Evolutionary conservation across 2,113 vertebrate genomes (phyloP).

Genomic region (Chloebia gouldiae): DNA sequence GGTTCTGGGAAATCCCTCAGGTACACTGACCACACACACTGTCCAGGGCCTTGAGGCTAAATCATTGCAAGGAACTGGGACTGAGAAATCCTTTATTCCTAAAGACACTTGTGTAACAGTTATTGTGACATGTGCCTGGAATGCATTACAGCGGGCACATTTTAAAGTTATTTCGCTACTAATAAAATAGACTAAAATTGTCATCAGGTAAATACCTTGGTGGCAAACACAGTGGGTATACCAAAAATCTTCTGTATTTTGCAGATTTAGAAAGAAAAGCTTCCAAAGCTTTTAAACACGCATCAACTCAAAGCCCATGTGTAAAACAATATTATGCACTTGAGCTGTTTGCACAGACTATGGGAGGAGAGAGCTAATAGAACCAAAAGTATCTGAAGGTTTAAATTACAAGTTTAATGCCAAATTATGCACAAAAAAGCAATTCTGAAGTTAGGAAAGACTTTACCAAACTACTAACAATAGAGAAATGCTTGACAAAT

Average conservation of each 20-base stretch:
- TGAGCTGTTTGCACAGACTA: not conserved
- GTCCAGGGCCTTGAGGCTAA: not conserved
- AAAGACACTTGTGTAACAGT: not conserved
- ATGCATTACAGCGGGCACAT: not conserved
- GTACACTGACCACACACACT: not conserved
- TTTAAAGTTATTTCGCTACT: not conserved
- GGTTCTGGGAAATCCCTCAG: not conserved
- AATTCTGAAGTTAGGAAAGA: not conserved
- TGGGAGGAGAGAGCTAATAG: fast-evolving
- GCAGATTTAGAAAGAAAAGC: not conserved
- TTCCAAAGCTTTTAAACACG: not conserved
- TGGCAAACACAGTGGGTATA: not conserved
- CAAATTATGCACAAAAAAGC: not conserved
- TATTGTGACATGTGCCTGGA: not conserved
- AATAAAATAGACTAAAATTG: not conserved
- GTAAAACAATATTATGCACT: not conserved
- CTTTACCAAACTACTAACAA: not conserved
- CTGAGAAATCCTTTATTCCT: not conserved
- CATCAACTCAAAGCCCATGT: not conserved
- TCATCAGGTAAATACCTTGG: not conserved
- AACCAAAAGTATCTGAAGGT: not conserved
- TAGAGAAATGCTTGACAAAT: not conserved
- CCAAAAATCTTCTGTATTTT: not conserved
- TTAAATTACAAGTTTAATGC: not conserved
- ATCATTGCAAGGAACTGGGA: not conserved